Percentiles rank a stretch among this genome's conserved stretches.
Conservation (phyloP, 2,888 invertebrate species). For the Diabrotica balteata region DNA sequence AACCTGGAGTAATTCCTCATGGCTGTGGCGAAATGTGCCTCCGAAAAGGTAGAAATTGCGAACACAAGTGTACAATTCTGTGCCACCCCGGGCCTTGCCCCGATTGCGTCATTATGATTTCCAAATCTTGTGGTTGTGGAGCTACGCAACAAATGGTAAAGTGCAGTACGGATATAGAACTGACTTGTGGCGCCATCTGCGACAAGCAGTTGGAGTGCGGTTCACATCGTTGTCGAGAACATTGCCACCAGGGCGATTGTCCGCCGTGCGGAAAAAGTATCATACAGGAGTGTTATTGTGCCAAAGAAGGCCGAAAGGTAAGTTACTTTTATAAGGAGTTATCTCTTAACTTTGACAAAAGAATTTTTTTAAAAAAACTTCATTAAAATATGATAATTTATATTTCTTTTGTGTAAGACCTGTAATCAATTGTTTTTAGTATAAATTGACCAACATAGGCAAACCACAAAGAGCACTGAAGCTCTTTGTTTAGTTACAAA, state of each 20-base stretch:
- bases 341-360: too few species aligned
- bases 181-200: slow-evolving; percentile 80
- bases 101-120: slow-evolving; percentile 80
- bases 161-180: slow-evolving; percentile 74
- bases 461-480: too few species aligned
- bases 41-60: slow-evolving; percentile 64
- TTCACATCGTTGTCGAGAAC: slow-evolving; percentile 73
- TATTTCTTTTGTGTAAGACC: too few species aligned
- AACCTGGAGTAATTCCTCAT: slow-evolving; percentile 83
- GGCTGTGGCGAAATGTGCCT: slow-evolving; percentile 90
- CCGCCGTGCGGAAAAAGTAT: slow-evolving; percentile 72
- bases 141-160: slow-evolving; percentile 70
- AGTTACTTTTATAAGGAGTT: slow-evolving; percentile 31
- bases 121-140: slow-evolving; percentile 80
- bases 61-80: slow-evolving; percentile 77
- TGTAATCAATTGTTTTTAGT: too few species aligned
- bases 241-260: slow-evolving; percentile 85
- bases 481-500: too few species aligned
- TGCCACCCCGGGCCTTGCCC: slow-evolving; percentile 98
- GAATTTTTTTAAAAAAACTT: too few species aligned
- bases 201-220: slow-evolving; percentile 78
- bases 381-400: too few species aligned
- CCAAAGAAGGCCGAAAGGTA: slow-evolving; percentile 62
- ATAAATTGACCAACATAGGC: too few species aligned
- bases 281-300: slow-evolving; percentile 77